Percentiles rank a stretch among this genome's conserved stretches.
Evolutionary conservation across 2,113 vertebrate genomes (phyloP).

Genomic region (Oxyura jamaicensis): DNA sequence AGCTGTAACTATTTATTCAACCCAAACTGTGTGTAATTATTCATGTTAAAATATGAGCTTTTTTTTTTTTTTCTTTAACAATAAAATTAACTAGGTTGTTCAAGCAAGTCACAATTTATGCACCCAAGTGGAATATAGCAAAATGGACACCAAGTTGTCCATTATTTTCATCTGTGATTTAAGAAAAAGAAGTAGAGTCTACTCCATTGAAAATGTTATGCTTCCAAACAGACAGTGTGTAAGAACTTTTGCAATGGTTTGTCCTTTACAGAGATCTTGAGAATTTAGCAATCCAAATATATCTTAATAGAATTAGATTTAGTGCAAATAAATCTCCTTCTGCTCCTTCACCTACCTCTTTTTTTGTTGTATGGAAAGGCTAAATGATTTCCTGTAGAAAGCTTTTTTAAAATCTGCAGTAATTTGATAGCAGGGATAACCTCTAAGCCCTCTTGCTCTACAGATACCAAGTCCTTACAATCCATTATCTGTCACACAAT

Average conservation of each 20-base stretch:
- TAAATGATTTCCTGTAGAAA: background rate
- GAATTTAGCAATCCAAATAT: background rate
- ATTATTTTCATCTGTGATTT: background rate
- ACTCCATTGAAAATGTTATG: background rate
- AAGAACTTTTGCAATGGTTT: background rate
- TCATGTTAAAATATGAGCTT: background rate
- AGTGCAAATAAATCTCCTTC: background rate
- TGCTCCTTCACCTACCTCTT: background rate
- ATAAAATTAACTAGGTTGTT: background rate
- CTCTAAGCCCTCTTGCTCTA: constrained; percentile 1
- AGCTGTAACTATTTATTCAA: background rate
- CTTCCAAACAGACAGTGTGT: background rate
- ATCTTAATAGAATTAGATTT: background rate
- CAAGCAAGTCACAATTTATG: background rate
- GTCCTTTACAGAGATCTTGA: background rate
- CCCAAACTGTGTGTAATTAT: background rate
- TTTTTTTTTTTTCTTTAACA: background rate
- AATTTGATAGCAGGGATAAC: constrained; percentile 30
- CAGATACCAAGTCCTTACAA: background rate
- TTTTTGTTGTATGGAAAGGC: background rate
- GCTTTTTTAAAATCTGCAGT: background rate
- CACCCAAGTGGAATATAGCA: background rate
- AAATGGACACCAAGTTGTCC: background rate
- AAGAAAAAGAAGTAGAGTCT: background rate
- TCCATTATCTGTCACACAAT: background rate